phyloP scores from a whole-genome alignment of 2,888 invertebrate species.

The Rhagophthalmus giganteus region DNA sequence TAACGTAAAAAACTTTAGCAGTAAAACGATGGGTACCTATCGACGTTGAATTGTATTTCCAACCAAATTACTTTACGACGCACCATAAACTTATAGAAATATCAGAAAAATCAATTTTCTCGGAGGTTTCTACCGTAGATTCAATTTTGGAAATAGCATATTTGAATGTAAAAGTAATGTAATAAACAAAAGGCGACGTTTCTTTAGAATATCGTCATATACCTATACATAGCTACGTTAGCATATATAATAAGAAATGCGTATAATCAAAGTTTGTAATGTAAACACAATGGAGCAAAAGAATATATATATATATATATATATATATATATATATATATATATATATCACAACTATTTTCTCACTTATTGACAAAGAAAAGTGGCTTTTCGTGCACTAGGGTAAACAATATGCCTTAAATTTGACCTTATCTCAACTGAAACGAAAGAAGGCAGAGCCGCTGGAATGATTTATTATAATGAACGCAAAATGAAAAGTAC shows the following conservation, averaged over 20 bases:
- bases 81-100: too few species aligned
- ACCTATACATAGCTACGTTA: too few species aligned
- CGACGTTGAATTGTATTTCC: too few species aligned
- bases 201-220: not conserved
- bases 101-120: not conserved
- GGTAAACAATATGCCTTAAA: too few species aligned
- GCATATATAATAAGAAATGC: not conserved
- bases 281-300: not conserved
- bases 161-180: not conserved
- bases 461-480: not conserved
- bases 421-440: too few species aligned
- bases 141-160: not conserved
- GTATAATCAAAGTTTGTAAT: not conserved
- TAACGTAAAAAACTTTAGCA: too few species aligned
- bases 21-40: too few species aligned
- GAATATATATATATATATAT: too few species aligned
- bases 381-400: too few species aligned
- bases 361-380: not conserved
- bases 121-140: not conserved
- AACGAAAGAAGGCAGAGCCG: not conserved
- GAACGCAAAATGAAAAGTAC: not conserved
- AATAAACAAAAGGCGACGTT: not conserved
- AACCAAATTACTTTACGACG: too few species aligned
- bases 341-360: not conserved
- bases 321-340: too few species aligned